Conservation (phyloP, 2,797 vertebrate genomes). For the Cichlasoma orientale region DNA sequence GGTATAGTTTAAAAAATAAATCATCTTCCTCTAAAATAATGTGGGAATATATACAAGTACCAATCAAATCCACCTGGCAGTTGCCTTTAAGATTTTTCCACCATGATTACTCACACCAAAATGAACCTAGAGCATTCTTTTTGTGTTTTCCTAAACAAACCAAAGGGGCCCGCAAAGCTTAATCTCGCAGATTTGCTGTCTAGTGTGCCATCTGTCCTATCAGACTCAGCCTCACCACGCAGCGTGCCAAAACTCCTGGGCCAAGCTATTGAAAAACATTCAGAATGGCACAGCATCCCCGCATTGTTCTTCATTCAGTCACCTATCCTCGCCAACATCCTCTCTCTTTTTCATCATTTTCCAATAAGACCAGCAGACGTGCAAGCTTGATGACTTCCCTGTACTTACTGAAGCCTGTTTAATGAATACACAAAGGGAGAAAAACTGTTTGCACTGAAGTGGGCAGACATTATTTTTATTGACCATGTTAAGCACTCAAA, state of each 20-base stretch:
- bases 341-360: not conserved
- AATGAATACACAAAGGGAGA: not conserved
- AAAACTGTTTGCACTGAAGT: not conserved
- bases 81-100: not conserved
- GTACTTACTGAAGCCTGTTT: not conserved
- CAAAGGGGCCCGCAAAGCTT: slow-evolving; percentile 2
- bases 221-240: slow-evolving; percentile 13
- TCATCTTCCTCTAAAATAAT: too few relatives aligned
- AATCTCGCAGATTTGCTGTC: slow-evolving; percentile 46
- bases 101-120: not conserved
- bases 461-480: slow-evolving; percentile 47
- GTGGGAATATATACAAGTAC: too few relatives aligned
- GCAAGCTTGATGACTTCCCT: not conserved
- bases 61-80: not conserved
- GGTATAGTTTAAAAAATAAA: too few relatives aligned
- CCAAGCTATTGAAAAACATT: slow-evolving; percentile 1
- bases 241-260: slow-evolving; percentile 10
- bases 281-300: not conserved
- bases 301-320: not conserved
- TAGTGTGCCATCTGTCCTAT: slow-evolving; percentile 40
- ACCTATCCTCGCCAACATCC: not conserved
- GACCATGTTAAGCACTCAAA: not conserved
- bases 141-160: slow-evolving; percentile 15
- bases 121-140: not conserved
- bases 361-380: not conserved